Evolutionary conservation across 1,140 invertebrate species (phyloP).

Genomic region (Danaus plexippus): DNA sequence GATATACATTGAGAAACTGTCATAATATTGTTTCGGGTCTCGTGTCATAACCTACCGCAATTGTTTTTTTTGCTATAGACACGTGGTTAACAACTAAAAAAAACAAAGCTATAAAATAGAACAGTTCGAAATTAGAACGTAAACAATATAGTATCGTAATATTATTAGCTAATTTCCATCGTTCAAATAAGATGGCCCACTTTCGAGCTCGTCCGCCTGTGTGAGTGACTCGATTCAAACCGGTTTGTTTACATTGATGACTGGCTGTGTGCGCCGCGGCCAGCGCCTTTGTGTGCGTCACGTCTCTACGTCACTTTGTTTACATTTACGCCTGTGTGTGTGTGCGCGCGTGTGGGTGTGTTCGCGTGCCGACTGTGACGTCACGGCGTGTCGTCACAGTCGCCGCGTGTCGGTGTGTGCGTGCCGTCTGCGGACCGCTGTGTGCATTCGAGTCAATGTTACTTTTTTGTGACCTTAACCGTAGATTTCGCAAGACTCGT

Average conservation of each 20-base stretch:
- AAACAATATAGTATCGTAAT: conserved; percentile 26
- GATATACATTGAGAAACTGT: too few relatives aligned
- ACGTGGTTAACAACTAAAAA: too few relatives aligned
- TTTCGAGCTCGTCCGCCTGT: conserved; percentile 38
- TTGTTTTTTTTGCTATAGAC: too few relatives aligned
- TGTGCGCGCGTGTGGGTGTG: conserved; percentile 52
- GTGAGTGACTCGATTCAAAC: conserved; percentile 44
- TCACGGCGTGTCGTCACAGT: conserved; percentile 56
- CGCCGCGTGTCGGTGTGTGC: conserved; percentile 20
- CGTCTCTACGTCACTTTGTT: conserved; percentile 61
- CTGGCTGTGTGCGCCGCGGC: conserved; percentile 34
- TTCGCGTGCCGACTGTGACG: conserved; percentile 57
- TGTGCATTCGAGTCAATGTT: conserved; percentile 62
- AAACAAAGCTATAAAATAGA: too few relatives aligned
- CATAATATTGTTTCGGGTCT: too few relatives aligned
- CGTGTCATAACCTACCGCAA: too few relatives aligned
- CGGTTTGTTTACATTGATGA: conserved; percentile 67
- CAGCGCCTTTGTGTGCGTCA: conserved; percentile 50
- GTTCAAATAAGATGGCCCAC: conserved; percentile 55
- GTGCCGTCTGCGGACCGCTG: conserved; percentile 18
- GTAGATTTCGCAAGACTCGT: conserved; percentile 50
- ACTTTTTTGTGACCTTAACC: conserved; percentile 71
- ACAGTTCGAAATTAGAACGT: conserved; percentile 14
- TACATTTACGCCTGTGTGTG: conserved; percentile 46
- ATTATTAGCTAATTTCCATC: conserved; percentile 25